A percentile compares a stretch with the other conserved stretches of the same genome.
phyloP scores from a whole-genome alignment of 2,797 vertebrate species.

The Bradypodion ventrale region DNA sequence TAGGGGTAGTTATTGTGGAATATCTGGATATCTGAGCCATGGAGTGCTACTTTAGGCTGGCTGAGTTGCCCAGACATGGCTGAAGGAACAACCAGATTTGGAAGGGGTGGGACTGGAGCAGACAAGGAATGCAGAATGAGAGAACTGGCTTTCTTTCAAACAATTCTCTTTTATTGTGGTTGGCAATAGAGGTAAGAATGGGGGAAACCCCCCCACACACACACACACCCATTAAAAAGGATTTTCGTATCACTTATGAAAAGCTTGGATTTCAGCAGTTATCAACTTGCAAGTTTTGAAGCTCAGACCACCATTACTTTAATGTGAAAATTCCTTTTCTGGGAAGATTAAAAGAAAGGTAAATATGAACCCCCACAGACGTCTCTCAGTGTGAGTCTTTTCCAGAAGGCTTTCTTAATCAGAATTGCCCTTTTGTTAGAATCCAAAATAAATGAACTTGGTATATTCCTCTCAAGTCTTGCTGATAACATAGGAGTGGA shows the following conservation, averaged over 20 bases:
- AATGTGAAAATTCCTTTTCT: background rate
- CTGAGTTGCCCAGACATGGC: background rate
- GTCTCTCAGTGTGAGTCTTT: background rate
- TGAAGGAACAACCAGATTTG: background rate
- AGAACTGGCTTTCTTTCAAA: background rate
- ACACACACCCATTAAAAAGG: background rate
- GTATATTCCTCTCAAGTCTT: background rate
- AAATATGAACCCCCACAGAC: background rate
- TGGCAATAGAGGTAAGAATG: background rate
- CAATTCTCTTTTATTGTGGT: background rate
- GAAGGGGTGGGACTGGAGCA: background rate
- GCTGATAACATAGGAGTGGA: background rate
- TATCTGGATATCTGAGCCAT: background rate
- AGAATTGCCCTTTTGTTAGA: background rate
- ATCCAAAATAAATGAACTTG: background rate
- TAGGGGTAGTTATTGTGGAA: background rate
- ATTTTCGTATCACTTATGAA: background rate
- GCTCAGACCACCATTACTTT: background rate
- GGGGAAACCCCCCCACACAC: background rate
- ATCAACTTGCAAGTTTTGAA: conserved; percentile 16
- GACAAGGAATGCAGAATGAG: fast-evolving
- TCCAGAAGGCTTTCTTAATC: background rate
- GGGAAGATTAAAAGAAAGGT: conserved; percentile 10
- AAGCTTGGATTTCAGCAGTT: background rate
- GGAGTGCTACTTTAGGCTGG: background rate